These are phyloP conservation scores for Nixonia krombeini DNA, from an alignment of 1,140 invertebrate genomes.

Conservation along the genomic window DNA sequence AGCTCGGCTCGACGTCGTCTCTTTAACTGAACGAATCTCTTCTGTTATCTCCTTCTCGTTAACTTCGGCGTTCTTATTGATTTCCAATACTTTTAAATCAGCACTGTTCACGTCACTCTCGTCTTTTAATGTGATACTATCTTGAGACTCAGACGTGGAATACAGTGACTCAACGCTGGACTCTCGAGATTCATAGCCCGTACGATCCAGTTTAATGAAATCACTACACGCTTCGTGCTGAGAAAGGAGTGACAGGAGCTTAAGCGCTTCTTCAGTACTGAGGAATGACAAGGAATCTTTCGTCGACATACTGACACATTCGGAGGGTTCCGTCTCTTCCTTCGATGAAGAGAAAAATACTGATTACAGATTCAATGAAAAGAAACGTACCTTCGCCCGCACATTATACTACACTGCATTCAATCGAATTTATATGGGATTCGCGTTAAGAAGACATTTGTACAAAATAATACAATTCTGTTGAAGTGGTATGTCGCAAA, in stretches of 20 bases:
- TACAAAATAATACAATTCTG: too few relatives aligned
- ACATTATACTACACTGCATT: too few relatives aligned
- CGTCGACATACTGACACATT: constrained; percentile 42
- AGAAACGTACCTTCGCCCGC: too few relatives aligned
- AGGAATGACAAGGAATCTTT: constrained; percentile 48
- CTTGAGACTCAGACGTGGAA: constrained; percentile 25
- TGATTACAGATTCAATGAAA: too few relatives aligned
- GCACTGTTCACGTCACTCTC: background rate
- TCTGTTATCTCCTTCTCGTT: constrained; percentile 34
- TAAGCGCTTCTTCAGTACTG: constrained; percentile 55
- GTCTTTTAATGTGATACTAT: constrained; percentile 14
- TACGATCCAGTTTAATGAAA: constrained; percentile 7
- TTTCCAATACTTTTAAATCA: too few relatives aligned
- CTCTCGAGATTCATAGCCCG: background rate
- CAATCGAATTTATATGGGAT: too few relatives aligned
- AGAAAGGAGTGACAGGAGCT: constrained; percentile 56
- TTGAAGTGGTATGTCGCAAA: too few relatives aligned
- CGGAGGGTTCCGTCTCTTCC: constrained; percentile 50
- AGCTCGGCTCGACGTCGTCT: constrained; percentile 44
- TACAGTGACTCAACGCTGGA: constrained; percentile 19
- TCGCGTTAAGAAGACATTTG: too few relatives aligned
- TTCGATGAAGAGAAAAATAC: too few relatives aligned
- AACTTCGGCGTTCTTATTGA: background rate
- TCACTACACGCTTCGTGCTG: constrained; percentile 22
- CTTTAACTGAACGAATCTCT: constrained; percentile 53